Evolutionary conservation across 2,888 invertebrate genomes (phyloP).

Genomic region (Bembecia ichneumoniformis): DNA sequence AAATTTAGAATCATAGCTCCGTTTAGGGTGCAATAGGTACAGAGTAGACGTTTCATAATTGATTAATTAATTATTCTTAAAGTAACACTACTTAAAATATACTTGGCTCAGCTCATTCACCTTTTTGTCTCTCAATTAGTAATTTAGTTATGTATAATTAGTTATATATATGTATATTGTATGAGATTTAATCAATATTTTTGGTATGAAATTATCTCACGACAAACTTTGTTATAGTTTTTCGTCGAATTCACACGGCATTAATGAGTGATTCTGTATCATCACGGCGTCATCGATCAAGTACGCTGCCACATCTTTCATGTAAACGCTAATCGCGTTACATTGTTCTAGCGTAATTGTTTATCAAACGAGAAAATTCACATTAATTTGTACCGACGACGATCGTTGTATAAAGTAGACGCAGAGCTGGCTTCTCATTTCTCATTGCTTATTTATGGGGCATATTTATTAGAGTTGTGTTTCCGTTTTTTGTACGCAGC

Average conservation of each 20-base stretch:
- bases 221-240: not conserved
- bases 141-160: too few species aligned
- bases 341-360: slow-evolving; percentile 9
- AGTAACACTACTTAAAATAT: too few species aligned
- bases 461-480: not conserved
- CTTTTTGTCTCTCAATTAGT: too few species aligned
- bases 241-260: not conserved
- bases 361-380: slow-evolving; percentile 10
- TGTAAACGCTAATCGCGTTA: slow-evolving; percentile 8
- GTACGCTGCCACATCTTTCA: slow-evolving; percentile 4
- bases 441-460: not conserved
- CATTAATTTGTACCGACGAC: slow-evolving; percentile 5
- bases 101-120: too few species aligned
- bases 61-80: too few species aligned
- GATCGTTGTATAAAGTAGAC: not conserved
- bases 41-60: too few species aligned
- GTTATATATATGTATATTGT: too few species aligned
- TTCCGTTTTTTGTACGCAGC: not conserved
- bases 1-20: too few species aligned
- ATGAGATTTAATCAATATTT: too few species aligned
- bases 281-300: slow-evolving; percentile 8
- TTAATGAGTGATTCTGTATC: slow-evolving; percentile 3
- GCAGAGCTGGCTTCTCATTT: not conserved
- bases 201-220: not conserved
- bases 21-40: too few species aligned